Evolutionary conservation across 2,113 vertebrate genomes (phyloP), one percentile per base, ranked within the genome.

Genomic region (Paedocypris sp.): DNA sequence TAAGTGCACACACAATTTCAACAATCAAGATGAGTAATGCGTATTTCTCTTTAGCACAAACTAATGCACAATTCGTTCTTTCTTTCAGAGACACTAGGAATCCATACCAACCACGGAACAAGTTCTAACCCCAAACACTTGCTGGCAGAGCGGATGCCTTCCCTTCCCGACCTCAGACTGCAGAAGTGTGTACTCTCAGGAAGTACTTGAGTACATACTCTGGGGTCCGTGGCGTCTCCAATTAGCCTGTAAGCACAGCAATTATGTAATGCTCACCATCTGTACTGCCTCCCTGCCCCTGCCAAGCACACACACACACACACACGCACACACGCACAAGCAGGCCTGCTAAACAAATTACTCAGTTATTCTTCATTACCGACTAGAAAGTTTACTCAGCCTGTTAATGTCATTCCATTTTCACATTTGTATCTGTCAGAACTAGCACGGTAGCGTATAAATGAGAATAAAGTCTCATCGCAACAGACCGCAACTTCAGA

Each of bases 191-290:
- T 7, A 28, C 18, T 32, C 62, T 62, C 43, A 68, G 67, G 68
- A 77, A 75, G 62, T 60, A 66, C 64, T 71, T 68, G 73, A 77
- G 73, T 67, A 75, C 64, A 69, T 67, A 67, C 76, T 74, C 72
- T 67, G 25, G 20, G 62, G 11, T 65, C 66, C 45, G 48, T 68
- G 35, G 64, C 63, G 13, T 75, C 78, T 75, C 76, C 77, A 83
- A 72, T 83, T 82, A 75, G 71, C 70, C 61, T 67, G 46, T 50
- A 45, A 5, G 61, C 62, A 72, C 70, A 70, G 67, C 73, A 75
- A 79, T 85, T 85, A 85, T 76, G 78, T 82, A 81, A 83, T 71
- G 74, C 67, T 77, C 63, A 65, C 74, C 79, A 76, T 81, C 77
- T 80, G 79, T 29, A 41, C 72, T 35, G 61, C 69, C 73, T 53